Conservation (phyloP, 1,140 invertebrate genomes). For the Wasmannia auropunctata region DNA sequence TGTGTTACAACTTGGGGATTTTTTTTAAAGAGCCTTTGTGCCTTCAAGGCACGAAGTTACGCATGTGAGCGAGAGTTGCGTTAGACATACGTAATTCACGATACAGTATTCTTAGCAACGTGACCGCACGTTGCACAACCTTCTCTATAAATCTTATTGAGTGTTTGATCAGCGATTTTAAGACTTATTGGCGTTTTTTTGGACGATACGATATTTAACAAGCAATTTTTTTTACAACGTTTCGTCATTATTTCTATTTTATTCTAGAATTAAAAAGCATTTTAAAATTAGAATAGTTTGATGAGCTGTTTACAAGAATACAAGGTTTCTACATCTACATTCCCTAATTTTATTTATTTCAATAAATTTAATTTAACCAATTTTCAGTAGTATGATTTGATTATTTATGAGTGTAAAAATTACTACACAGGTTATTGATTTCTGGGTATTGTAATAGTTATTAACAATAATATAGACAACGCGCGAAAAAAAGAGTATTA, state of each 20-base stretch:
- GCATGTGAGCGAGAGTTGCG: background rate
- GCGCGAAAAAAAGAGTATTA: background rate
- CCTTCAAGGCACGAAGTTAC: constrained; percentile 5
- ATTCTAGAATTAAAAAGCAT: background rate
- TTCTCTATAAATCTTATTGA: background rate
- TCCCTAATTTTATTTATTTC: background rate
- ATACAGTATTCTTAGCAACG: background rate
- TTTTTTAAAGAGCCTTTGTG: constrained; percentile 12
- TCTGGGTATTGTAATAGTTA: background rate
- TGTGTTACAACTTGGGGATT: constrained; percentile 13
- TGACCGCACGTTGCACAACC: constrained; percentile 2
- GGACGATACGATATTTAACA: background rate
- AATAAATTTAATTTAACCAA: background rate
- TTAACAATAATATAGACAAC: background rate
- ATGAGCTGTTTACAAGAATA: background rate
- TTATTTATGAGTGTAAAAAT: background rate
- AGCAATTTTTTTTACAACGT: background rate
- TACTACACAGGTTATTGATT: background rate
- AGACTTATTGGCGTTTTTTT: background rate
- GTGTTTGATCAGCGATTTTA: background rate
- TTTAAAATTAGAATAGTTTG: background rate
- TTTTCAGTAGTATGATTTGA: background rate
- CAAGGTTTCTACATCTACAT: background rate
- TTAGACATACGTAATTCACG: constrained; percentile 4
- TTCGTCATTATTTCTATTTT: background rate